phyloP scores from a whole-genome alignment of 2,888 invertebrate species.

The Galerucella pusilla region DNA sequence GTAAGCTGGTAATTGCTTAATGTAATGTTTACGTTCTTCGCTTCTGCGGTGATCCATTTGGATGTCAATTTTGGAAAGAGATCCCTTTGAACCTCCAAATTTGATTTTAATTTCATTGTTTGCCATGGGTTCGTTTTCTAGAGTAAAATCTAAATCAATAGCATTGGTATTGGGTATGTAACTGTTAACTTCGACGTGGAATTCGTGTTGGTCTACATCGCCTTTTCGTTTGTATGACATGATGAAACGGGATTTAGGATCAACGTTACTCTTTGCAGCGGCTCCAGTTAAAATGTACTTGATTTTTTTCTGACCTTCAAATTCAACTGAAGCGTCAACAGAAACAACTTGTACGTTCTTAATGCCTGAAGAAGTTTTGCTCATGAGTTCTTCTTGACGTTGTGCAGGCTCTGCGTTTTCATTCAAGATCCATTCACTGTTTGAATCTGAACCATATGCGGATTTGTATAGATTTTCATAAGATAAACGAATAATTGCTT shows the following conservation, averaged over 20 bases:
- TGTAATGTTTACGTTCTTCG: conserved; percentile 64
- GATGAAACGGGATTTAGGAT: conserved; percentile 68
- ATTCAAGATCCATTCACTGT: conserved; percentile 48
- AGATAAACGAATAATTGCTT: conserved; percentile 45
- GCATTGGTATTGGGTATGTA: conserved; percentile 68
- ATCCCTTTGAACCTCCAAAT: conserved; percentile 66
- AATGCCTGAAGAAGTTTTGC: conserved; percentile 70
- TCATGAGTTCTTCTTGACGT: conserved; percentile 66
- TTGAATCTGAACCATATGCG: conserved; percentile 30
- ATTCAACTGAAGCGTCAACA: conserved; percentile 69
- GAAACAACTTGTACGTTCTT: conserved; percentile 66
- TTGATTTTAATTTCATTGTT: conserved; percentile 67
- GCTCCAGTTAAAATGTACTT: conserved; percentile 69
- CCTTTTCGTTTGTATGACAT: conserved; percentile 65
- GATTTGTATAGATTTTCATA: conserved; percentile 48
- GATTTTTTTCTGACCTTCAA: conserved; percentile 68
- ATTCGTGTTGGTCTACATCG: conserved; percentile 64
- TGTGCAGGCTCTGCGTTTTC: conserved; percentile 64
- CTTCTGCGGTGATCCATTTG: conserved; percentile 67
- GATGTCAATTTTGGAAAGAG: conserved; percentile 51
- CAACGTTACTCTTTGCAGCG: conserved; percentile 69
- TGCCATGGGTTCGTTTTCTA: conserved; percentile 68
- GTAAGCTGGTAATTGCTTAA: conserved; percentile 65
- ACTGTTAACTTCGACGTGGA: conserved; percentile 66
- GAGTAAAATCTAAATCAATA: conserved; percentile 69